Percentiles rank a stretch among this genome's conserved stretches.
Evolutionary conservation across 2,888 invertebrate genomes (phyloP).

Genomic region (Metellina segmentata): DNA sequence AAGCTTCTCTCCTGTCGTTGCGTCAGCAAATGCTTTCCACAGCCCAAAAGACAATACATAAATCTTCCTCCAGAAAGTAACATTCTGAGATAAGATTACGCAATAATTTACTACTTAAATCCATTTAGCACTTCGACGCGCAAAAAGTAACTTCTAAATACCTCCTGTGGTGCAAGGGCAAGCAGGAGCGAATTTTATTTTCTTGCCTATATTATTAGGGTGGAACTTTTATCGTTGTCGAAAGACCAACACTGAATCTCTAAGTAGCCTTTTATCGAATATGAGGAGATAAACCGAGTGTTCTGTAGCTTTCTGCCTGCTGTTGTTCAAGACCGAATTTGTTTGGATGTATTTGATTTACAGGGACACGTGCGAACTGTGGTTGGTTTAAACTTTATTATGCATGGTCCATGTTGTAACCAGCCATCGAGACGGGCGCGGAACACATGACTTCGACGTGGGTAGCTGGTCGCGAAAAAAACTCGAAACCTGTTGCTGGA

Average conservation of each 20-base stretch:
- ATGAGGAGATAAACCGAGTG: not conserved
- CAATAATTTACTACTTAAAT: constrained; percentile 62
- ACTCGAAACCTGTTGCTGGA: too few species aligned
- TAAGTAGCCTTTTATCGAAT: constrained; percentile 33
- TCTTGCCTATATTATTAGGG: not conserved
- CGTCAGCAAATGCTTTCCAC: constrained; percentile 21
- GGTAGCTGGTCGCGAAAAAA: too few species aligned
- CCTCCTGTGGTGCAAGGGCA: constrained; percentile 18
- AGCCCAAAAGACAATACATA: constrained; percentile 38
- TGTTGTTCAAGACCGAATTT: not conserved
- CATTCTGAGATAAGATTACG: constrained; percentile 36
- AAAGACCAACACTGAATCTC: constrained; percentile 13
- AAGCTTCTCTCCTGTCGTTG: not conserved
- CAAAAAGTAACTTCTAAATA: constrained; percentile 13
- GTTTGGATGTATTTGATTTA: not conserved
- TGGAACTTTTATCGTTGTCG: constrained; percentile 27
- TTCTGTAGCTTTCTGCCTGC: not conserved
- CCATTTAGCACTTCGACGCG: constrained; percentile 38
- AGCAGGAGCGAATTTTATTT: constrained; percentile 25
- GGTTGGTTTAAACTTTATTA: too few species aligned
- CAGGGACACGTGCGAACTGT: too few species aligned
- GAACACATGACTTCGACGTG: too few species aligned
- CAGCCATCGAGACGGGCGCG: too few species aligned
- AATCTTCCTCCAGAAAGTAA: constrained; percentile 49
- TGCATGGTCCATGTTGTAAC: too few species aligned